A percentile compares a stretch with the other conserved stretches of the same genome.
Evolutionary conservation across 2,797 vertebrate species (phyloP).

Genomic region (Chelon labrosus): DNA sequence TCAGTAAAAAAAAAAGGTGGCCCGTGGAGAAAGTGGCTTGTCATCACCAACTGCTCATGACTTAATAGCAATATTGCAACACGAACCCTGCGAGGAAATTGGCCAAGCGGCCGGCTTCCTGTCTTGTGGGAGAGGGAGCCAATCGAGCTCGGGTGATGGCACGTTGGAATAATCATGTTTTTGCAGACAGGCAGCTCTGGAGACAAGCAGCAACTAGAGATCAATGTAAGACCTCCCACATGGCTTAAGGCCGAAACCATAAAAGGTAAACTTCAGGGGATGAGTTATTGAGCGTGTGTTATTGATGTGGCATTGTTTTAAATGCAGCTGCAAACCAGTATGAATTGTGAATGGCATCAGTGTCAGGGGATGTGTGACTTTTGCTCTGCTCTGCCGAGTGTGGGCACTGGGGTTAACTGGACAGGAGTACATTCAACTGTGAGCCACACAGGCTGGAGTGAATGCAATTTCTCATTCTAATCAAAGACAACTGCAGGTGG

Average conservation of each 20-base stretch:
- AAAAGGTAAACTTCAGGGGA: constrained; percentile 29
- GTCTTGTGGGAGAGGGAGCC: constrained; percentile 22
- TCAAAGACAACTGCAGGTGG: constrained; percentile 53
- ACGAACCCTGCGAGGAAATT: constrained; percentile 70
- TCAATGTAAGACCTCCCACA: constrained; percentile 46
- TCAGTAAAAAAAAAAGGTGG: constrained; percentile 11
- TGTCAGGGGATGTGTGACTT: no score
- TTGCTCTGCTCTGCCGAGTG: neutral
- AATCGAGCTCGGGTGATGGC: constrained; percentile 38
- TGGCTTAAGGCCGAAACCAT: constrained; percentile 11
- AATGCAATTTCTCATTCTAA: constrained; percentile 45
- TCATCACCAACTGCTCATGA: constrained; percentile 62
- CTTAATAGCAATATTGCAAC: constrained; percentile 75
- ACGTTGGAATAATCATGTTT: constrained; percentile 52
- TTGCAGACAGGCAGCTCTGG: constrained; percentile 40
- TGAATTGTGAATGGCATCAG: neutral
- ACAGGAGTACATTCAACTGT: constrained; percentile 21
- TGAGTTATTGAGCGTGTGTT: constrained; percentile 47
- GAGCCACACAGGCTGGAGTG: constrained; percentile 15
- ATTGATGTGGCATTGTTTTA: neutral
- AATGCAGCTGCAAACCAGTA: neutral
- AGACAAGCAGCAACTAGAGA: constrained; percentile 47
- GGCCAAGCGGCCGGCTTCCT: constrained; percentile 73
- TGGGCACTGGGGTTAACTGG: constrained; percentile 23
- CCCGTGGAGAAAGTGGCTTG: constrained; percentile 24